A percentile compares a stretch with the other conserved stretches of the same genome.
These are phyloP conservation scores for Ophioninae sp. DNA, from an alignment of 2,888 invertebrate genomes.

Conservation along the genomic window DNA sequence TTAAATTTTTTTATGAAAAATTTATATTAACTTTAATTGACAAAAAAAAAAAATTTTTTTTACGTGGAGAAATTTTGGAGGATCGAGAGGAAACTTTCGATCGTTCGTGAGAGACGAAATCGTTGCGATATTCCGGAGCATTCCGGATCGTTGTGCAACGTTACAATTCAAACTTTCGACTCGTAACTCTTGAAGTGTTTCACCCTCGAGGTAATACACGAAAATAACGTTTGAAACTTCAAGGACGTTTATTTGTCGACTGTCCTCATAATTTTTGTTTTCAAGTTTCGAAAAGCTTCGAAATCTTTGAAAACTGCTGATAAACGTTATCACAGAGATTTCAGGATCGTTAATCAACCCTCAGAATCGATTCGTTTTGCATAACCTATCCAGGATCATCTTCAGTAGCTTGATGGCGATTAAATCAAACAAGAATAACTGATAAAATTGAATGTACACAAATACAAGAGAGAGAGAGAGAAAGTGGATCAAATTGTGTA, in stretches of 20 bases:
- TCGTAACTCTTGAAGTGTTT: slow-evolving; percentile 63
- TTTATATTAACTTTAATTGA: background rate
- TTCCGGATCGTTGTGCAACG: slow-evolving; percentile 75
- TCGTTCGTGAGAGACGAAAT: slow-evolving; percentile 69
- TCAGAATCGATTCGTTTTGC: background rate
- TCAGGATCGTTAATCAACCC: background rate
- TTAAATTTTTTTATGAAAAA: no score
- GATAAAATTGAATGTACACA: no score
- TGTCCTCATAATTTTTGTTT: no score
- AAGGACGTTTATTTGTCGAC: no score
- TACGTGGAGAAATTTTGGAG: background rate
- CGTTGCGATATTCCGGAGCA: slow-evolving; percentile 73
- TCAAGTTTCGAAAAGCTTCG: background rate
- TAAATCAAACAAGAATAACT: no score
- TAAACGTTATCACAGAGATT: background rate
- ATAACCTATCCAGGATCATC: background rate
- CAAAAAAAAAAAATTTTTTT: background rate
- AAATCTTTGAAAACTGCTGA: background rate
- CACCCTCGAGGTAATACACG: background rate
- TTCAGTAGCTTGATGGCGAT: background rate
- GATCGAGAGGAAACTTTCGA: slow-evolving; percentile 46
- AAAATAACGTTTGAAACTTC: no score
- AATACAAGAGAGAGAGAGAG: no score
- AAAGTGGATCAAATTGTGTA: no score
- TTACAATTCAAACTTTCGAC: slow-evolving; percentile 74